phyloP scores from a whole-genome alignment of 1,140 invertebrate genomes.

The Aradophagus sp. region DNA sequence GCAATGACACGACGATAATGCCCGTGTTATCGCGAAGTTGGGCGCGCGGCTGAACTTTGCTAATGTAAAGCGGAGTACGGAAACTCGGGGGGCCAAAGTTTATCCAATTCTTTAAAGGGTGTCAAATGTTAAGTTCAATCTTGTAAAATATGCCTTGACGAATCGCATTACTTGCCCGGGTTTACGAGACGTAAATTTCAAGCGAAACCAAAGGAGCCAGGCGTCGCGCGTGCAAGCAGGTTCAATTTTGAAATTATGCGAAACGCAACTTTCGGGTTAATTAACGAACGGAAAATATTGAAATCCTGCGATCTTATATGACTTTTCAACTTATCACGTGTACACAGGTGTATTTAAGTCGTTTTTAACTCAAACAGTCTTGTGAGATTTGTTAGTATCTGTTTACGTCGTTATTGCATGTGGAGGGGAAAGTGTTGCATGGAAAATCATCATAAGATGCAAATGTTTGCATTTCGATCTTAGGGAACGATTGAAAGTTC shows the following conservation, averaged over 20 bases:
- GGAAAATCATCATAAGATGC: too few relatives aligned
- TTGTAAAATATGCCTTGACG: slow-evolving; percentile 31
- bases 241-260: slow-evolving; percentile 6
- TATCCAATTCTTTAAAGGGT: slow-evolving; percentile 29
- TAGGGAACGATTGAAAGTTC: too few relatives aligned
- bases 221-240: not conserved
- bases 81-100: slow-evolving; percentile 27
- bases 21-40: slow-evolving; percentile 26
- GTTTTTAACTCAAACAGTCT: too few relatives aligned
- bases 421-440: too few relatives aligned
- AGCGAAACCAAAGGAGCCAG: slow-evolving; percentile 13
- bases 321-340: too few relatives aligned
- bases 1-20: slow-evolving; percentile 24
- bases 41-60: slow-evolving; percentile 16
- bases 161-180: slow-evolving; percentile 17
- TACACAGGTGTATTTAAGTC: too few relatives aligned
- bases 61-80: slow-evolving; percentile 28
- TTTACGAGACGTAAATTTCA: slow-evolving; percentile 23
- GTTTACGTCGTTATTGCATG: too few relatives aligned
- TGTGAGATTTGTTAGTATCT: too few relatives aligned
- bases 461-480: too few relatives aligned
- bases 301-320: slow-evolving; percentile 1
- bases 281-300: slow-evolving; percentile 1
- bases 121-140: slow-evolving; percentile 25
- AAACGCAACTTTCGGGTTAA: not conserved